Percentiles rank a stretch among this genome's conserved stretches.
These are phyloP conservation scores for Hippopotamus amphibius DNA, from an alignment of 2,113 vertebrate genomes.

Conservation along the genomic window DNA sequence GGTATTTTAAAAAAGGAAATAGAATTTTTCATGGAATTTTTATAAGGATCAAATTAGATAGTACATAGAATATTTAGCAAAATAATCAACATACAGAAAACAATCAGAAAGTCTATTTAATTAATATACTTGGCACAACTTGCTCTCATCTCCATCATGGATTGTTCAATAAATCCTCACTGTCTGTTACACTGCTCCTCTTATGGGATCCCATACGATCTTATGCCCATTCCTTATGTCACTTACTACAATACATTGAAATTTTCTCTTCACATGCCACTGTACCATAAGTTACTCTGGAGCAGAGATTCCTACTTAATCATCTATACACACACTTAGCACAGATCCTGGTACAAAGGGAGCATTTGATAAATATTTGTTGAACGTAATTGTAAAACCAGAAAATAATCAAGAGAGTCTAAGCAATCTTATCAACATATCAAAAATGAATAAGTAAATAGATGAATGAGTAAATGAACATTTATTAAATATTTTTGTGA, in stretches of 20 bases:
- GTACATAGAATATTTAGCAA: neutral
- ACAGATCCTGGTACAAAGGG: neutral
- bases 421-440: neutral
- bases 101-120: neutral
- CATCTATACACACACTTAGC: neutral
- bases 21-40: neutral
- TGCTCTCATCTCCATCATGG: neutral
- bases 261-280: neutral
- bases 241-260: neutral
- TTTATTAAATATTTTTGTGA: conserved; percentile 43
- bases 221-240: neutral
- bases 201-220: rapidly evolving
- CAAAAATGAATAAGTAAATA: conserved; percentile 38
- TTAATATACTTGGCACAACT: neutral
- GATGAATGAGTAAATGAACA: conserved; percentile 8
- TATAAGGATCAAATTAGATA: neutral
- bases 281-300: neutral
- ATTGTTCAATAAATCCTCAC: neutral
- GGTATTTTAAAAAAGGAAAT: neutral
- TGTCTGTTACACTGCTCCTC: neutral
- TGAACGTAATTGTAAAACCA: conserved; percentile 3
- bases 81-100: neutral
- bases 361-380: neutral
- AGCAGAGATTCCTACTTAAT: neutral
- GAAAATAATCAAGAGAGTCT: conserved; percentile 28